phyloP scores from a whole-genome alignment of 1,140 invertebrate genomes.

The Drosophila rhopaloa region DNA sequence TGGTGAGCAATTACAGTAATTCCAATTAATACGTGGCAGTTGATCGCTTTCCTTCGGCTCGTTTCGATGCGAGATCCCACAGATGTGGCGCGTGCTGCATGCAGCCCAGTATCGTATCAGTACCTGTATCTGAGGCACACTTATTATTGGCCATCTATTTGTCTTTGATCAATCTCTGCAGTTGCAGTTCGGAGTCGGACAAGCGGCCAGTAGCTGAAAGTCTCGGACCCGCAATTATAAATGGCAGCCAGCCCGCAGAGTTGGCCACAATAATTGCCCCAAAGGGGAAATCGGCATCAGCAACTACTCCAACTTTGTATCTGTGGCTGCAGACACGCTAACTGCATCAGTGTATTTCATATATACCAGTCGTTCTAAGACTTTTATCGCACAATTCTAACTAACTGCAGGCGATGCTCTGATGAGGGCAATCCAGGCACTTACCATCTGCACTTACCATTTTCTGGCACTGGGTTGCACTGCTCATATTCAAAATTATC shows the following conservation, averaged over 20 bases:
- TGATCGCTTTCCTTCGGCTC: constrained; percentile 15
- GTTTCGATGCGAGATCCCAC: constrained; percentile 5
- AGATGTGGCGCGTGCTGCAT: constrained; percentile 49
- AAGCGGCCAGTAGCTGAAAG: constrained; percentile 36
- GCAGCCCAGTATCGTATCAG: constrained; percentile 27
- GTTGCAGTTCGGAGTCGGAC: constrained; percentile 14
- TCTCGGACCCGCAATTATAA: constrained; percentile 40
- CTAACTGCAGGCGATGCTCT: constrained; percentile 37
- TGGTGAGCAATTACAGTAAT: constrained; percentile 45
- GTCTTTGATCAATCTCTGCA: constrained; percentile 46
- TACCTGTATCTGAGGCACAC: constrained; percentile 34
- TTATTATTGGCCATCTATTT: constrained; percentile 50
- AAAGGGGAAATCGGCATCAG: constrained; percentile 44
- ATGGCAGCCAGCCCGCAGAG: constrained; percentile 35
- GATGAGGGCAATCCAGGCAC: constrained; percentile 37
- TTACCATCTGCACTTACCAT: constrained; percentile 1
- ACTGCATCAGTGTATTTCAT: constrained; percentile 4
- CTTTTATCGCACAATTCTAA: constrained; percentile 46
- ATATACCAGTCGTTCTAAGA: constrained; percentile 38
- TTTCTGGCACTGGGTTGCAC: neutral
- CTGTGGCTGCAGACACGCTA: constrained; percentile 28
- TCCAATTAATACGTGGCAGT: constrained; percentile 48
- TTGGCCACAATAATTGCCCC: constrained; percentile 43
- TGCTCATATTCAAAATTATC: constrained; percentile 27
- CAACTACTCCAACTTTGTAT: constrained; percentile 34